phyloP scores from a whole-genome alignment of 2,113 vertebrate genomes.

The Phyllopteryx taeniolatus region DNA sequence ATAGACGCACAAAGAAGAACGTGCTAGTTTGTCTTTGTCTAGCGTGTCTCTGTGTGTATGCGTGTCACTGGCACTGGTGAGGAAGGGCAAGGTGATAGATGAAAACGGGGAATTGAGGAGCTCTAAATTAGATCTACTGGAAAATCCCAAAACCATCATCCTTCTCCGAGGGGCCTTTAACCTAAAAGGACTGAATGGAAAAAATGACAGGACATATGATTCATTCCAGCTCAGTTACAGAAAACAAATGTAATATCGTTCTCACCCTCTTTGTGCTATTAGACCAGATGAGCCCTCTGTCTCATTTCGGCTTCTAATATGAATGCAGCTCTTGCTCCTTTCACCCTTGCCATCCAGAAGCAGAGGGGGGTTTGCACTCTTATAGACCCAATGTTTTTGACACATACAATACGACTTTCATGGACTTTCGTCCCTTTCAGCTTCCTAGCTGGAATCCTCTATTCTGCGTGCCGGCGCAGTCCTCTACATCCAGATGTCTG shows the following conservation, averaged over 20 bases:
- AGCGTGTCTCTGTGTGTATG: conserved; percentile 18
- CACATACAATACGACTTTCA: conserved; percentile 67
- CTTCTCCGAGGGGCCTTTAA: conserved; percentile 56
- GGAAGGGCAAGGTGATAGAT: conserved; percentile 34
- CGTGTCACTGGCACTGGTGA: conserved; percentile 35
- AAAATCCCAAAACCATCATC: conserved; percentile 60
- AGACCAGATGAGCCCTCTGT: conserved; percentile 23
- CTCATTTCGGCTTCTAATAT: conserved; percentile 26
- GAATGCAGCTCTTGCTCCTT: conserved; percentile 28
- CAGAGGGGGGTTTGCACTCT: conserved; percentile 42
- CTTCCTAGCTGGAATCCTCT: conserved; percentile 68
- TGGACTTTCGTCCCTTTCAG: conserved; percentile 64
- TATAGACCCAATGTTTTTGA: conserved; percentile 53
- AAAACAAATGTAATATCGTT: conserved; percentile 64
- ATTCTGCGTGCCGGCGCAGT: conserved; percentile 43
- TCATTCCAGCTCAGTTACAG: conserved; percentile 64
- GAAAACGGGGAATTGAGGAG: conserved; percentile 40
- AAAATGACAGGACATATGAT: conserved; percentile 74
- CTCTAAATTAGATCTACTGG: conserved; percentile 65
- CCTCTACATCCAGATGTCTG: conserved; percentile 67
- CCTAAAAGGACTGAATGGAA: conserved; percentile 64
- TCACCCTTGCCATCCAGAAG: conserved; percentile 24
- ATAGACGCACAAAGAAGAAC: conserved; percentile 30
- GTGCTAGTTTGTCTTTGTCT: conserved; percentile 43
- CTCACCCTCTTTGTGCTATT: conserved; percentile 53